phyloP scores from a whole-genome alignment of 1,140 invertebrate genomes.

The Aphaenogaster rudis region DNA sequence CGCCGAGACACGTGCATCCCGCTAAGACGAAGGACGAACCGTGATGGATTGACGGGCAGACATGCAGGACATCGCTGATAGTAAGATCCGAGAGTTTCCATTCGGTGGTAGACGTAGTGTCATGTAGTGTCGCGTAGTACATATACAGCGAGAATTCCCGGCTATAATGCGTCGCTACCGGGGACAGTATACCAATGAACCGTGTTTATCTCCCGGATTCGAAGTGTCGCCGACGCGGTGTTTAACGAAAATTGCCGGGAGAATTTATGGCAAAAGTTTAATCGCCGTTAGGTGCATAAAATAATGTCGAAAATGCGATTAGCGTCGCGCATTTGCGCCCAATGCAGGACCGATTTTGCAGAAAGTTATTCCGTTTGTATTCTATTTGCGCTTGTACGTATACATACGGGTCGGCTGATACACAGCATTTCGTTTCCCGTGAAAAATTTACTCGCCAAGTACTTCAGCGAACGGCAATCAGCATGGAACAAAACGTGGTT shows the following conservation, averaged over 20 bases:
- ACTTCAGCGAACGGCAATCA: slow-evolving; percentile 40
- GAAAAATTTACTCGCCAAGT: slow-evolving; percentile 42
- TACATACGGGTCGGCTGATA: slow-evolving; percentile 12
- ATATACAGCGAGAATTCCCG: not conserved
- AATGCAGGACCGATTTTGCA: slow-evolving; percentile 2
- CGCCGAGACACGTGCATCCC: slow-evolving; percentile 14
- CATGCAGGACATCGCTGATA: slow-evolving; percentile 37
- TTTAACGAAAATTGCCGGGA: slow-evolving; percentile 43
- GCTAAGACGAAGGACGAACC: slow-evolving; percentile 28
- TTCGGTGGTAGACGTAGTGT: slow-evolving; percentile 1
- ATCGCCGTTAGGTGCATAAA: slow-evolving; percentile 56
- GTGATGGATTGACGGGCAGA: slow-evolving; percentile 46
- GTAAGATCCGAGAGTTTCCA: slow-evolving; percentile 25
- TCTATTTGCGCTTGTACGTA: slow-evolving; percentile 7
- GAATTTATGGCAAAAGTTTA: slow-evolving; percentile 55
- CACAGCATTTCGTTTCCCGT: slow-evolving; percentile 29
- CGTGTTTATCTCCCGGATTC: slow-evolving; percentile 38
- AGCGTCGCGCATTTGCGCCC: slow-evolving; percentile 60
- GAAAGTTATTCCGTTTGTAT: slow-evolving; percentile 23
- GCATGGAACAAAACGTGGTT: slow-evolving; percentile 26
- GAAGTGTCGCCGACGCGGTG: slow-evolving; percentile 8
- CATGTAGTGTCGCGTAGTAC: not conserved
- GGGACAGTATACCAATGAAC: slow-evolving; percentile 4
- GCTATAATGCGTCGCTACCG: not conserved
- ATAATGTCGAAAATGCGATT: slow-evolving; percentile 69